A percentile compares a stretch with the other conserved stretches of the same genome.
Conservation (phyloP, 2,113 vertebrate genomes). For the Tragelaphus buxtoni region DNA sequence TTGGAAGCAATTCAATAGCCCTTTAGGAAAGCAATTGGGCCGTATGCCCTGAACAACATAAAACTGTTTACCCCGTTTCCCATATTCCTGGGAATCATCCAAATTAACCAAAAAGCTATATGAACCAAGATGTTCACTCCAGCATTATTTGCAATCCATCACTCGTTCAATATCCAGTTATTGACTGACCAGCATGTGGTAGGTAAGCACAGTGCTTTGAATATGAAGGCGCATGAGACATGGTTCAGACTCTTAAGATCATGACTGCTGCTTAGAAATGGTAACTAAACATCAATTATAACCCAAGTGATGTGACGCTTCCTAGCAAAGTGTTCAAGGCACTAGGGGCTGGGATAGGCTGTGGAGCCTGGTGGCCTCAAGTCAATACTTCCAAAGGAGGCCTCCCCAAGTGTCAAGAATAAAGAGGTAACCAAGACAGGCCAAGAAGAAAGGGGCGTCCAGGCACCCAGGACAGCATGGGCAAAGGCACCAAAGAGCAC, state of each 20-base stretch:
- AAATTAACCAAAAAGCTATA: conserved; percentile 11
- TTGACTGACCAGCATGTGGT: background rate
- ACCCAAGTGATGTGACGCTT: too few relatives aligned
- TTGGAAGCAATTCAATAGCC: background rate
- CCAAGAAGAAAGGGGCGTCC: background rate
- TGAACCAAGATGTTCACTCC: background rate
- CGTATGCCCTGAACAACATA: conserved; percentile 27
- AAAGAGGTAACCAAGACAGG: background rate
- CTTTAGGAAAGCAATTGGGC: conserved; percentile 50
- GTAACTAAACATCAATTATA: background rate
- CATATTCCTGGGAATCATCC: conserved; percentile 25
- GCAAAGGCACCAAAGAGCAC: background rate
- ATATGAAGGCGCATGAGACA: background rate
- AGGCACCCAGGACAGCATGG: background rate
- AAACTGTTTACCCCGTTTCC: conserved; percentile 19
- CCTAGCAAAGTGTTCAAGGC: background rate
- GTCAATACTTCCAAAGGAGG: background rate
- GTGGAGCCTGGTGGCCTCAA: background rate
- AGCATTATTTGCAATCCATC: background rate
- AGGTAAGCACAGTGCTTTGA: background rate
- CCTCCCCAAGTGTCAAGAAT: background rate
- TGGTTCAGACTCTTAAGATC: background rate
- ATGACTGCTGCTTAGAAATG: background rate
- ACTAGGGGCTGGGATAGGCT: accelerated
- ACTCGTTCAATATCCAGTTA: background rate